phyloP scores from a whole-genome alignment of 2,797 vertebrate species.

The Alectoris magna region DNA sequence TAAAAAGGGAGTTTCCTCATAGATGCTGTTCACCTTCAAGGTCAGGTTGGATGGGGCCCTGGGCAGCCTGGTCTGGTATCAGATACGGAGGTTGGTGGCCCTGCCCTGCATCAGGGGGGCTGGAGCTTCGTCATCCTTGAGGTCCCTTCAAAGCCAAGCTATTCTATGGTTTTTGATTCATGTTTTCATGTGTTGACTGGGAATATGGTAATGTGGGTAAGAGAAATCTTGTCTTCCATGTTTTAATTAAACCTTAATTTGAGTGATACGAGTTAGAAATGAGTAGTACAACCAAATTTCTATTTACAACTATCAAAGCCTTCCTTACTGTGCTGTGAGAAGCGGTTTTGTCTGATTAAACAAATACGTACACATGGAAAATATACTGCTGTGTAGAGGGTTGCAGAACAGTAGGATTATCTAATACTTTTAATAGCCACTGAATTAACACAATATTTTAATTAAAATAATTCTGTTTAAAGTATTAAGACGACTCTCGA shows the following conservation, averaged over 20 bases:
- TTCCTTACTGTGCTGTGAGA: not conserved
- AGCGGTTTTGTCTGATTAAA: not conserved
- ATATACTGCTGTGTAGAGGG: not conserved
- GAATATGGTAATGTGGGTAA: not conserved
- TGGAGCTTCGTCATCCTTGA: too few relatives aligned
- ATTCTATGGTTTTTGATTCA: not conserved
- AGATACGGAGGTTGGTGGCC: too few relatives aligned
- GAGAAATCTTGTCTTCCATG: not conserved
- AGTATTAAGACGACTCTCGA: not conserved
- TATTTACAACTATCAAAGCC: not conserved
- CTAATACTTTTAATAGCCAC: not conserved
- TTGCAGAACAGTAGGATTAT: not conserved
- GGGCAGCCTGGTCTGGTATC: too few relatives aligned
- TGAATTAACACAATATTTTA: not conserved
- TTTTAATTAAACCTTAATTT: slow-evolving; percentile 24
- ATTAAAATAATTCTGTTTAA: not conserved
- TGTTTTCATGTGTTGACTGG: not conserved
- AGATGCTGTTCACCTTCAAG: not conserved
- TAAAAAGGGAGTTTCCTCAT: not conserved
- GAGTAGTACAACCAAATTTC: not conserved
- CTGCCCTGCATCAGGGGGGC: too few relatives aligned
- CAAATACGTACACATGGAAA: not conserved
- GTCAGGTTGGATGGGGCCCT: too few relatives aligned
- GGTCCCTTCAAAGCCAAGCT: too few relatives aligned
- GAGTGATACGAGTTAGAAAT: not conserved